Conservation (phyloP, 2,888 invertebrate species). For the Drosophila nigritarsus region DNA sequence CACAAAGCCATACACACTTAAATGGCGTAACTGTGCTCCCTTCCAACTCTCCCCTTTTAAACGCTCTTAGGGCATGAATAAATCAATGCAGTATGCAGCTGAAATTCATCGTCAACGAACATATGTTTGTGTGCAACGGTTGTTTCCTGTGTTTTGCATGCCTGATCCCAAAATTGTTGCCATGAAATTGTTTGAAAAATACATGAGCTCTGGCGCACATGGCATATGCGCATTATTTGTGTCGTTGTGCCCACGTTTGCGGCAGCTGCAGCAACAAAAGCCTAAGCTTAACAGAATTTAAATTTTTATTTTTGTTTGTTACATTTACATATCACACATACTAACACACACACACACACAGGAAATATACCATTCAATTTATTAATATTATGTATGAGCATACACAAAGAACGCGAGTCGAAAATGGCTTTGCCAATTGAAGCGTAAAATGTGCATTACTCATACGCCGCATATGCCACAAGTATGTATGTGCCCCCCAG, state of each 20-base stretch:
- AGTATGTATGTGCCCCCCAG: constrained; percentile 14
- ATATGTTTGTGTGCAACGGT: constrained; percentile 20
- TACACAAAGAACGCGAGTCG: constrained; percentile 27
- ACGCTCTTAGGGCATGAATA: constrained; percentile 36
- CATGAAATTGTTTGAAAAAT: constrained; percentile 53
- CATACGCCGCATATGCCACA: constrained; percentile 60
- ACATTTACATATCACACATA: constrained; percentile 36
- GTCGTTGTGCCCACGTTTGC: constrained; percentile 38
- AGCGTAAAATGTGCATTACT: constrained; percentile 78
- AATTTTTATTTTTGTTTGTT: background rate
- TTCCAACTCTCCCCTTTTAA: background rate
- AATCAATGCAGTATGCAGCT: constrained; percentile 51
- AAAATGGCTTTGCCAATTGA: constrained; percentile 75
- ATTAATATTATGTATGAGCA: constrained; percentile 68
- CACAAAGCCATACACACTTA: constrained; percentile 6
- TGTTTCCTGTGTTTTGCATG: constrained; percentile 51
- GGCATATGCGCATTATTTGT: constrained; percentile 76
- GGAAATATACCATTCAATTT: constrained; percentile 69
- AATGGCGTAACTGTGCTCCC: constrained; percentile 10
- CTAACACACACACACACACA: constrained; percentile 13
- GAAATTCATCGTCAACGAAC: constrained; percentile 22
- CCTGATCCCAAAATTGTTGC: constrained; percentile 46
- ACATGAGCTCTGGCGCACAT: constrained; percentile 51
- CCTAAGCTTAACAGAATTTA: constrained; percentile 60
- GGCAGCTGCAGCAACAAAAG: constrained; percentile 70